Evolutionary conservation across 1,140 invertebrate genomes (phyloP), one percentile per base, ranked within the genome.

Genomic region (Pogonus chalceus): DNA sequence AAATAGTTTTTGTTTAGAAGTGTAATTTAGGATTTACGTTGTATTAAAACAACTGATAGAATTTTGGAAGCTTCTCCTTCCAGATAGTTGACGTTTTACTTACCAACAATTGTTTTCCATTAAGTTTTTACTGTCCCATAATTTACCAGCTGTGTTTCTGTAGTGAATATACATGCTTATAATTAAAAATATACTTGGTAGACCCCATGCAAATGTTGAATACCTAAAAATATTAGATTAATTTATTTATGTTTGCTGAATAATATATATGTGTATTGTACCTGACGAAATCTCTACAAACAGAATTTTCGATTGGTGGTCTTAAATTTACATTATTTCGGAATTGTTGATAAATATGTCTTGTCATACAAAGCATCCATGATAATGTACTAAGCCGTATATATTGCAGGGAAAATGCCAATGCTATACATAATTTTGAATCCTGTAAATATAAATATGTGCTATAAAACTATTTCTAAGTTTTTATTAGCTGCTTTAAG

Each of bases 281-380:
- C 69, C 62, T 67, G 43, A 69, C 55, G 54, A 71, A 68, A 50
- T 65, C 60, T 35, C 56, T 63, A n/a, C 66, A 61, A 23, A 74
- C 69, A 10, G 64, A 57, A 24, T 64, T 64, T 52, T 72, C 69
- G 4, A 62, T 63, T 16, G 62, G 56, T 7, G 67, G 66, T 20
- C 69, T 60, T 23, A 73, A 53, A 58, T 71, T 66, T 20, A 72
- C 54, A 51, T 68, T 69, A 3, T 65, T 64, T 37, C 64, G 62
- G 57, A 73, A 69, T 55, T 69, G 66, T 18, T 71, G 69, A 57
- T 78, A 73, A 57, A 79, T 69, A 58, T 82, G 78, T 66, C 80
- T 76, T n/a, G 77, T 76, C 72, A 80, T 80, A 10, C 74, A 72
- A 4, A 76, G 69, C 35, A 80, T 66, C 81, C 81, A 83, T 39